These are phyloP conservation scores for Prionailurus viverrinus DNA, from an alignment of 2,113 vertebrate species.

Conservation along the genomic window DNA sequence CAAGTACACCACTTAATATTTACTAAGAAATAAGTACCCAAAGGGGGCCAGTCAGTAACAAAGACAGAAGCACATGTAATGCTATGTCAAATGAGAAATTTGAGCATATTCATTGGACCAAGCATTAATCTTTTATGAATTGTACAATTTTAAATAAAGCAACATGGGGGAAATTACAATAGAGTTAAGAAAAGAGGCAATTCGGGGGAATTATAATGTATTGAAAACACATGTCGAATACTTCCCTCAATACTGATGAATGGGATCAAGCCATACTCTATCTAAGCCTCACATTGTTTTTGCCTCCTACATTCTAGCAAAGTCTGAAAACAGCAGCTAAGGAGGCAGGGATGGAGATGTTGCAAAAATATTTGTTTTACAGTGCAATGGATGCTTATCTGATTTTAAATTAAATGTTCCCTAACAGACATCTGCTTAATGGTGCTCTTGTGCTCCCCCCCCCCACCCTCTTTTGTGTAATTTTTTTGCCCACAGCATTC, in stretches of 20 bases:
- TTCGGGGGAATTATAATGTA: slow-evolving; percentile 6
- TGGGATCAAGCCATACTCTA: neutral
- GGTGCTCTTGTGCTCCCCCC: neutral
- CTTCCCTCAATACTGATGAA: slow-evolving; percentile 15
- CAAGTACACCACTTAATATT: slow-evolving; percentile 47
- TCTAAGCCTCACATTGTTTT: neutral
- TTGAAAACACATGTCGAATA: slow-evolving; percentile 48
- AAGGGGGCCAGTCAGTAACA: slow-evolving; percentile 1
- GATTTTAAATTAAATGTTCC: slow-evolving; percentile 4
- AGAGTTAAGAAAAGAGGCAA: slow-evolving; percentile 18
- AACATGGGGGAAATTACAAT: slow-evolving; percentile 39
- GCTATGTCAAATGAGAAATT: slow-evolving; percentile 38
- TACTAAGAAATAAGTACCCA: slow-evolving; percentile 59
- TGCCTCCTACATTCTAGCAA: neutral
- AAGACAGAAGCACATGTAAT: neutral
- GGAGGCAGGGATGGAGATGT: neutral
- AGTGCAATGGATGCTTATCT: neutral
- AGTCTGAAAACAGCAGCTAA: slow-evolving; percentile 27
- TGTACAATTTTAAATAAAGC: slow-evolving; percentile 66
- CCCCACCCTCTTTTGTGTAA: neutral
- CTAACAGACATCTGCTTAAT: neutral
- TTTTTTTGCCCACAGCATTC: slow-evolving; percentile 2
- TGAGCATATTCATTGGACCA: neutral
- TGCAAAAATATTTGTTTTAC: neutral
- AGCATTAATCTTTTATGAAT: slow-evolving; percentile 21